Conservation (phyloP, 2,888 invertebrate genomes). For the Calliopum simillimum region DNA sequence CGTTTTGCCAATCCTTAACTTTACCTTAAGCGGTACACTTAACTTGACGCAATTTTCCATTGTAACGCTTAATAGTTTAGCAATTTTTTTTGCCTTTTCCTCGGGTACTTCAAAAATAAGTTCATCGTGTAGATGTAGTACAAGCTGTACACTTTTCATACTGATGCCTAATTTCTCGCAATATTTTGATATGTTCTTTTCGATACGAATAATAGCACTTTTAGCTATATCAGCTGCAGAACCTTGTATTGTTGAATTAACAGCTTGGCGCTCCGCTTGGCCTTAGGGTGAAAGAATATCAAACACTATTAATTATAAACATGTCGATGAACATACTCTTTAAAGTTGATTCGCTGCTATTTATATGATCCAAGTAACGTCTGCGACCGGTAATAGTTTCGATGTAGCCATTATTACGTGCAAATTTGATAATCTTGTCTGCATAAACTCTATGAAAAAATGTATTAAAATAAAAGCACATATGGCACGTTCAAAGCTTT, state of each 20-base stretch:
- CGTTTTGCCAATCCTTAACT: slow-evolving; percentile 82
- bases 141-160: slow-evolving; percentile 72
- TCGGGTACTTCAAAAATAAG: slow-evolving; percentile 88
- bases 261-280: slow-evolving; percentile 94
- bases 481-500: slow-evolving; percentile 56
- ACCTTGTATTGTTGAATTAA: slow-evolving; percentile 96
- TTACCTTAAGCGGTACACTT: slow-evolving; percentile 87
- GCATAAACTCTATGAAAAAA: slow-evolving; percentile 54
- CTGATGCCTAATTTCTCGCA: slow-evolving; percentile 55
- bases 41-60: slow-evolving; percentile 85
- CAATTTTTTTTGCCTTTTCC: slow-evolving; percentile 71
- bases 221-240: slow-evolving; percentile 97
- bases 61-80: slow-evolving; percentile 75
- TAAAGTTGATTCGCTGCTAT: slow-evolving; percentile 71
- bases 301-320: background rate
- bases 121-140: slow-evolving; percentile 96
- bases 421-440: slow-evolving; percentile 71
- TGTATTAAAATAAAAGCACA: background rate
- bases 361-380: slow-evolving; percentile 82
- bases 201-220: slow-evolving; percentile 85
- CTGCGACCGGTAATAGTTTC: slow-evolving; percentile 85
- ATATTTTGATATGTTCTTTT: slow-evolving; percentile 70
- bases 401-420: slow-evolving; percentile 80
- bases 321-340: slow-evolving; percentile 70
- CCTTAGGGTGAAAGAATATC: slow-evolving; percentile 66